phyloP scores from a whole-genome alignment of 1,140 invertebrate species.

The Sesamia nonagrioides region DNA sequence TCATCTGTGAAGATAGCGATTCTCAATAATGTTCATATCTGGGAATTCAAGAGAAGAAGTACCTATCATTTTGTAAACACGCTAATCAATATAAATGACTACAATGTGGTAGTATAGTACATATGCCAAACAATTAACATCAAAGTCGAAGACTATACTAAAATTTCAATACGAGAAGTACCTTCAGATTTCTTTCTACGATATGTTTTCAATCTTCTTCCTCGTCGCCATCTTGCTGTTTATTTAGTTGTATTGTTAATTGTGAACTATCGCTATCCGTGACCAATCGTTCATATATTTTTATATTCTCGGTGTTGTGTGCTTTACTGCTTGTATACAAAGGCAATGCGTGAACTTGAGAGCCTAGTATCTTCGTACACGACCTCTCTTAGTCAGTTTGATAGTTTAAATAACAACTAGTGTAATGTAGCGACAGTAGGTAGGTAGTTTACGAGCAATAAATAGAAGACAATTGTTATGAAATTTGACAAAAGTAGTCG shows the following conservation, averaged over 20 bases:
- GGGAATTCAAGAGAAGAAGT: neutral
- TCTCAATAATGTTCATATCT: neutral
- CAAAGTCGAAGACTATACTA: neutral
- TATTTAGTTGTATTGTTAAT: constrained; percentile 6
- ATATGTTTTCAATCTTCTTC: neutral
- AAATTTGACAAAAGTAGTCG: constrained; percentile 77
- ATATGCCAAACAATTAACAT: neutral
- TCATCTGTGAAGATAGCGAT: neutral
- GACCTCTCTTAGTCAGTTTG: constrained; percentile 45
- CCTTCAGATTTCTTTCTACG: neutral
- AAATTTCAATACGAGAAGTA: neutral
- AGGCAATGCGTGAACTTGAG: constrained; percentile 50
- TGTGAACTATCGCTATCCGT: constrained; percentile 10
- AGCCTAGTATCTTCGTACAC: constrained; percentile 40
- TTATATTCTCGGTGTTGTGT: constrained; percentile 64
- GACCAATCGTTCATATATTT: constrained; percentile 64
- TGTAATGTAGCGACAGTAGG: constrained; percentile 63
- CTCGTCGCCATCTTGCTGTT: neutral
- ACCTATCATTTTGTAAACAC: neutral
- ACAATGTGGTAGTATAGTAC: too few relatives aligned
- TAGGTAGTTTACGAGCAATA: constrained; percentile 82
- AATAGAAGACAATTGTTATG: constrained; percentile 74
- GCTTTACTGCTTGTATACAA: constrained; percentile 56
- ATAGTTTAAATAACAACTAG: constrained; percentile 51
- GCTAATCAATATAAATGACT: neutral